Evolutionary conservation across 92 coral and sea anemone genomes (phyloP), one percentile per base, ranked within the genome.

Genomic region (Meandrina meandrites): DNA sequence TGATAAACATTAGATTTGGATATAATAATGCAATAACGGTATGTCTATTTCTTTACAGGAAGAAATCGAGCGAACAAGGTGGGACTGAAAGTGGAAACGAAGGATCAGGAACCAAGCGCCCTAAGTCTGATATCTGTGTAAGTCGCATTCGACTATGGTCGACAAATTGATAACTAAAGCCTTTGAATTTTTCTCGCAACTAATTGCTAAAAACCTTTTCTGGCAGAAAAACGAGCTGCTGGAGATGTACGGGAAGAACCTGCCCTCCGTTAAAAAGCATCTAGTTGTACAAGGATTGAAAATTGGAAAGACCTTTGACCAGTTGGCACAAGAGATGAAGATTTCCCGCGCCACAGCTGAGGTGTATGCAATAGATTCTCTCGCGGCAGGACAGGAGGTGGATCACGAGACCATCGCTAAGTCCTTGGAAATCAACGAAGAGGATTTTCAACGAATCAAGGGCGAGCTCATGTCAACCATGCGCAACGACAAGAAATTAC

Each of bases 111-210:
- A 19, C 72, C 34, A 80, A 80, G 32, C 6, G 84, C 30, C 8
- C 24, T 21, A 80, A 58, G 73, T 16, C 53, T 58, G 84, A 80
- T 80, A 58, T 73, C 12, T 31, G 84, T 34, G 84, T 80, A 80
- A 80, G 84, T 80, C 21, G 82, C 5, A 13, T 28, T 27, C 82
- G 82, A 53, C 34, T 53, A 79, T 47, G 5, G 6, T 47, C 51
- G 10, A 47, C 6, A 47, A 47, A 11, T 4, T 11, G 10, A 47
- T 47, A 47, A n/a, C n/a, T 47, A 47, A 5, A 4, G 10, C 6
- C 1, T 53, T 19, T 53, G 58, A 53, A 16, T 19, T 53, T 53
- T 53, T 53, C 17, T 19, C n/a, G n/a, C n/a, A n/a, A 4, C 58
- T 53, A 53, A 53, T 10, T 53, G 13, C 17, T 19, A 53, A 53